Conservation (phyloP, 2,797 vertebrate species). For the Rhabdomys pumilio region DNA sequence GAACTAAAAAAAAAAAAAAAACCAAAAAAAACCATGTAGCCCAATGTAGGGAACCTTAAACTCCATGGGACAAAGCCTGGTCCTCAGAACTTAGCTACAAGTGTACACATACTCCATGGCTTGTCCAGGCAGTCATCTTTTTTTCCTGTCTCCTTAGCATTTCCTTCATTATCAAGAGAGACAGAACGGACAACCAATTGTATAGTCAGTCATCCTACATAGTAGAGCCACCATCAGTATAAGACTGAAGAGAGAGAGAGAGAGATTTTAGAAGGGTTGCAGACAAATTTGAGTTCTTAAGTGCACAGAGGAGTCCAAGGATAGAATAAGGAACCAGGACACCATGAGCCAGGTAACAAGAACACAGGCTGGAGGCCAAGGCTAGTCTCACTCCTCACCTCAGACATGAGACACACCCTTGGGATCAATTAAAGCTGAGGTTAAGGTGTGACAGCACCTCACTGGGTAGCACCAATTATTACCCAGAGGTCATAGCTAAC, state of each 20-base stretch:
- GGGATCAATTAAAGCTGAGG: slow-evolving; percentile 14
- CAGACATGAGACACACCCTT: not conserved
- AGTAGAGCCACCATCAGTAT: not conserved
- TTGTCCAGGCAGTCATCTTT: not conserved
- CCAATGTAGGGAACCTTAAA: not conserved
- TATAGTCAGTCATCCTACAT: not conserved
- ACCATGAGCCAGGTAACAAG: no score
- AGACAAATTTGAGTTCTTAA: not conserved
- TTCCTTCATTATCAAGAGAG: not conserved
- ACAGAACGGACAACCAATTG: not conserved
- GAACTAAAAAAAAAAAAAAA: not conserved
- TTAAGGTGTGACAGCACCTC: not conserved
- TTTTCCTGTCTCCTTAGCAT: not conserved
- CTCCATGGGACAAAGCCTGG: not conserved
- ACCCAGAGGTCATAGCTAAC: not conserved
- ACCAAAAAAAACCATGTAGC: not conserved
- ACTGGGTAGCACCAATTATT: no score
- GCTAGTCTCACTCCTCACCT: not conserved
- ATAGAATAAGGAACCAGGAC: not conserved
- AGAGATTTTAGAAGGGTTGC: not conserved
- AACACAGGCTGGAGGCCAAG: not conserved
- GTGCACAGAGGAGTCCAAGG: not conserved
- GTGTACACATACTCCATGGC: no score
- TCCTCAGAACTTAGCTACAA: not conserved
- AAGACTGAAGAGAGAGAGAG: not conserved